Conservation (phyloP, 2,888 invertebrate genomes). For the Nomada ferruginata region DNA sequence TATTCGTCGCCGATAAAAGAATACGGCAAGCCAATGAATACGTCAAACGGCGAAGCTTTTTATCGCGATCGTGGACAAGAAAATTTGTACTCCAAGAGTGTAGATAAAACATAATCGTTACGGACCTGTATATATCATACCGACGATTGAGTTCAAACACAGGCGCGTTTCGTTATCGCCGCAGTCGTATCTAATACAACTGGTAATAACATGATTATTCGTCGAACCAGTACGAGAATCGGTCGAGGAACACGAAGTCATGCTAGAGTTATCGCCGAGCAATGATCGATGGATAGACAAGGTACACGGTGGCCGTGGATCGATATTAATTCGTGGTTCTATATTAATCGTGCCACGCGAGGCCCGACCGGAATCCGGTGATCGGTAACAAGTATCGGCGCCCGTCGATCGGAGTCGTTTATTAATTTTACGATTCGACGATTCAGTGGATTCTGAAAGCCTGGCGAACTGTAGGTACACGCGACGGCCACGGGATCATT, state of each 20-base stretch:
- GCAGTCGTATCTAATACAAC: slow-evolving; percentile 19
- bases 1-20: background rate
- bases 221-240: slow-evolving; percentile 21
- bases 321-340: slow-evolving; percentile 57
- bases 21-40: background rate
- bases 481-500: slow-evolving; percentile 57
- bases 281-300: slow-evolving; percentile 46
- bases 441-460: slow-evolving; percentile 61
- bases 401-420: slow-evolving; percentile 65
- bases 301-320: slow-evolving; percentile 33
- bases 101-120: background rate
- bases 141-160: background rate
- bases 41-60: background rate
- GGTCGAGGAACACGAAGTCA: slow-evolving; percentile 24
- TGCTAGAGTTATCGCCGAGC: slow-evolving; percentile 36
- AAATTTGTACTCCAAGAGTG: background rate
- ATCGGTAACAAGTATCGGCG: slow-evolving; percentile 56
- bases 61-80: background rate
- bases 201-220: slow-evolving; percentile 41
- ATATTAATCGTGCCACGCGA: slow-evolving; percentile 49
- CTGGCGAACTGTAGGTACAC: slow-evolving; percentile 15
- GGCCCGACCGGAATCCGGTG: slow-evolving; percentile 32
- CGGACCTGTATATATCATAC: too few relatives aligned
- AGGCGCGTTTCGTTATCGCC: background rate
- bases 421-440: slow-evolving; percentile 72